phyloP scores from a whole-genome alignment of 1,140 invertebrate genomes.

The Caerostris darwini region DNA sequence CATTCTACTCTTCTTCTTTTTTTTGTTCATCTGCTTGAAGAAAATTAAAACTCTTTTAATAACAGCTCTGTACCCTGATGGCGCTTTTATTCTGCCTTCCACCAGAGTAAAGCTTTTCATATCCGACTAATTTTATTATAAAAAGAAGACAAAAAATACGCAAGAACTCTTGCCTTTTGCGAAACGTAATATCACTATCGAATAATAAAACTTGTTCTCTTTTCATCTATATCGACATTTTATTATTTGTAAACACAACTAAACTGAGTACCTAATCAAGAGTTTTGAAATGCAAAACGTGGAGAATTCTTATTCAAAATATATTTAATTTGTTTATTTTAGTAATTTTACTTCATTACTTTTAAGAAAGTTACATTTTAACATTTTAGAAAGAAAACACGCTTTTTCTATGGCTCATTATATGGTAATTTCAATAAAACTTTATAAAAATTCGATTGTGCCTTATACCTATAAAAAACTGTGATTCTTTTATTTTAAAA shows the following conservation, averaged over 20 bases:
- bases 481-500: too few relatives aligned
- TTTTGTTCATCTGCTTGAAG: slow-evolving; percentile 41
- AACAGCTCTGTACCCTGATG: not conserved
- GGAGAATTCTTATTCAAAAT: too few relatives aligned
- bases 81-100: slow-evolving; percentile 34
- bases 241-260: slow-evolving; percentile 53
- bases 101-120: slow-evolving; percentile 57
- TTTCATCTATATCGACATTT: not conserved
- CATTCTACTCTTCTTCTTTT: not conserved
- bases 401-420: too few relatives aligned
- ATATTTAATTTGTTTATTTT: too few relatives aligned
- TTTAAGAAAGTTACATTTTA: too few relatives aligned
- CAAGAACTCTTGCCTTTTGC: not conserved
- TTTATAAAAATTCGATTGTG: too few relatives aligned
- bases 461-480: too few relatives aligned
- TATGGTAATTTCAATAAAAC: too few relatives aligned
- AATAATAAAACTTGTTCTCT: not conserved
- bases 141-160: not conserved
- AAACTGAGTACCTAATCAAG: slow-evolving; percentile 59
- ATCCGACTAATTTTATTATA: slow-evolving; percentile 68
- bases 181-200: slow-evolving; percentile 18
- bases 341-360: too few relatives aligned
- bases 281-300: not conserved
- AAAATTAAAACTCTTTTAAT: slow-evolving; percentile 74
- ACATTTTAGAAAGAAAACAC: too few relatives aligned